These are phyloP conservation scores for Chloropsis cyanopogon DNA, from an alignment of 2,113 vertebrate species.

Conservation along the genomic window DNA sequence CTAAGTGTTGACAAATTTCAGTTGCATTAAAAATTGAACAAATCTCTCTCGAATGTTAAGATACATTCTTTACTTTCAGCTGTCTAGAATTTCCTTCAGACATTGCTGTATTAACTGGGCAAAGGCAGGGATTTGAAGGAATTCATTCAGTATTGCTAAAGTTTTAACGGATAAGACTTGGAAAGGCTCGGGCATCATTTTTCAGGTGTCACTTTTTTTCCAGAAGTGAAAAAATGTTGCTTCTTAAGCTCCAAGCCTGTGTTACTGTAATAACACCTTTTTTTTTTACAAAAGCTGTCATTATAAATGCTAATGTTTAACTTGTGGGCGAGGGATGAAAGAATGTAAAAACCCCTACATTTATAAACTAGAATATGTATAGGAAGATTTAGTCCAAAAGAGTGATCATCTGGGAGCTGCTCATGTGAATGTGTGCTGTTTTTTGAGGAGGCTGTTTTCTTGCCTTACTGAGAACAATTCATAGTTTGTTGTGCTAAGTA, in stretches of 20 bases:
- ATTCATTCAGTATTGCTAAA: not conserved
- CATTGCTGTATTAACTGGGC: not conserved
- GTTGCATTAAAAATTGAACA: not conserved
- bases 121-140: not conserved
- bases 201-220: not conserved
- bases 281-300: not conserved
- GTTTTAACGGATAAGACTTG: not conserved
- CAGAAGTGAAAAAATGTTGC: not conserved
- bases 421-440: not conserved
- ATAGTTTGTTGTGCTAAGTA: constrained; percentile 21
- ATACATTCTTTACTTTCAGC: not conserved
- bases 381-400: not conserved
- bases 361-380: not conserved
- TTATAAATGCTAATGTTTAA: constrained; percentile 31
- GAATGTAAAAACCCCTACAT: not conserved
- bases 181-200: not conserved
- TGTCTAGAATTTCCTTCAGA: not conserved
- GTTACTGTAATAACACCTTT: not conserved
- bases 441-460: not conserved
- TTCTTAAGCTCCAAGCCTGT: not conserved
- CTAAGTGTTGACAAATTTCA: not conserved
- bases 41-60: not conserved
- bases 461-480: not conserved
- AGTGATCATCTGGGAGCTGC: not conserved
- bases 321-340: not conserved